Evolutionary conservation across 2,113 vertebrate genomes (phyloP).

Genomic region (Alaudala cheleensis): DNA sequence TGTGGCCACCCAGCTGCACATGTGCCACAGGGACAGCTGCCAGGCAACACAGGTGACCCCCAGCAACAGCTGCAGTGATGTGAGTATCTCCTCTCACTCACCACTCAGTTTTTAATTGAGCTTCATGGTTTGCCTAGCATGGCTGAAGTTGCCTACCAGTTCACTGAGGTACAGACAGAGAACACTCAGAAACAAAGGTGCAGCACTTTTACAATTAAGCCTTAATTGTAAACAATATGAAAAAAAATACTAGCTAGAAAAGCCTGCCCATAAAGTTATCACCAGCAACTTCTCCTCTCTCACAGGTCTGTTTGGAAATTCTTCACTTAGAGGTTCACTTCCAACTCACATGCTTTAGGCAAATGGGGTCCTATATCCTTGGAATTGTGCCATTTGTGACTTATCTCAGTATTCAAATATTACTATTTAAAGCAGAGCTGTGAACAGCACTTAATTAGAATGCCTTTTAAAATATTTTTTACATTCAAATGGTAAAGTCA

Average conservation of each 20-base stretch:
- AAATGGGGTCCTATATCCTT: not conserved
- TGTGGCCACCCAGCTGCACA: not conserved
- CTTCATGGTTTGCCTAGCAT: not conserved
- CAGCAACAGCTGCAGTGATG: not conserved
- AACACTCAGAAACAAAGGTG: not conserved
- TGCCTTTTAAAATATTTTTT: not conserved
- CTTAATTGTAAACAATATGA: not conserved
- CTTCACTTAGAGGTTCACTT: not conserved
- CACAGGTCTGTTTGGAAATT: not conserved
- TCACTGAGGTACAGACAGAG: not conserved
- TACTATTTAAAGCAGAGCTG: not conserved
- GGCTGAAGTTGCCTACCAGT: not conserved
- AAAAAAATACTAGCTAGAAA: not conserved
- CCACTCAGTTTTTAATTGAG: not conserved
- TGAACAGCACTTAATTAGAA: not conserved
- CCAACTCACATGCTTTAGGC: not conserved
- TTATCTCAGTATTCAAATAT: not conserved
- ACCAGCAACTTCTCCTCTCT: not conserved
- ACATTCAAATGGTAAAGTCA: not conserved
- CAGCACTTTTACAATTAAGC: not conserved
- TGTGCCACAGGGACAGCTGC: accelerated
- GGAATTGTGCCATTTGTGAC: not conserved
- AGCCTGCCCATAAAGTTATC: not conserved
- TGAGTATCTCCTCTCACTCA: not conserved
- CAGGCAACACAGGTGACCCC: not conserved